Conservation (phyloP, 2,113 vertebrate species). For the Equus quagga region DNA sequence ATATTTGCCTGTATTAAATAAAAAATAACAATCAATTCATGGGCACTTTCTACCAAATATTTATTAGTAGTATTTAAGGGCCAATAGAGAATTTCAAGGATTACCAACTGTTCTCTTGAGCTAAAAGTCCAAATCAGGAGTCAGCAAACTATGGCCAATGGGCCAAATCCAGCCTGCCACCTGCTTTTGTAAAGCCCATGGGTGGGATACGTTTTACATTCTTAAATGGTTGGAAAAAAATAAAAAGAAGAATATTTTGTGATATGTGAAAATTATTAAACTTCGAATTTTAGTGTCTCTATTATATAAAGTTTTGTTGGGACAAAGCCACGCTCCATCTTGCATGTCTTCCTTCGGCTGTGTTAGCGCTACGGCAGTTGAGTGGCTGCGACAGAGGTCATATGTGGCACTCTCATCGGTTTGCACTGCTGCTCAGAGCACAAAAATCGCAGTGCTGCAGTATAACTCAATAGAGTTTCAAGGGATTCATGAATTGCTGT, state of each 20-base stretch:
- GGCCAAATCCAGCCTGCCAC: not conserved
- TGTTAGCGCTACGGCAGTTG: not conserved
- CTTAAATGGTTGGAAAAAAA: not conserved
- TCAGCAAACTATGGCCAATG: not conserved
- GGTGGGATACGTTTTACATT: not conserved
- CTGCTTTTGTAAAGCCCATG: not conserved
- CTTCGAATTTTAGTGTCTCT: not conserved
- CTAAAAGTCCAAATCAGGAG: not conserved
- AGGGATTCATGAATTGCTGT: not conserved
- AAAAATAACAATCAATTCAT: not conserved
- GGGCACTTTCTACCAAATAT: not conserved
- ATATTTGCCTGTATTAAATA: not conserved
- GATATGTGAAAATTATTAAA: not conserved
- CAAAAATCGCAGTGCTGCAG: not conserved
- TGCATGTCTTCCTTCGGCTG: not conserved
- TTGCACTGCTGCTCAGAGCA: not conserved
- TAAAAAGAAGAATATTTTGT: not conserved
- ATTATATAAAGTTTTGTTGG: not conserved
- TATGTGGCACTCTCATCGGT: not conserved
- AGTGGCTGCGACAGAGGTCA: not conserved
- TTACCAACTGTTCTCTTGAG: not conserved
- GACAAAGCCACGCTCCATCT: not conserved
- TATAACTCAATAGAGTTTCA: not conserved
- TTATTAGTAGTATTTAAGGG: not conserved
- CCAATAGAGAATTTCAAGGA: not conserved